Evolutionary conservation across 2,113 vertebrate genomes (phyloP), one percentile per base, ranked within the genome.

Genomic region (Raphicerus campestris): DNA sequence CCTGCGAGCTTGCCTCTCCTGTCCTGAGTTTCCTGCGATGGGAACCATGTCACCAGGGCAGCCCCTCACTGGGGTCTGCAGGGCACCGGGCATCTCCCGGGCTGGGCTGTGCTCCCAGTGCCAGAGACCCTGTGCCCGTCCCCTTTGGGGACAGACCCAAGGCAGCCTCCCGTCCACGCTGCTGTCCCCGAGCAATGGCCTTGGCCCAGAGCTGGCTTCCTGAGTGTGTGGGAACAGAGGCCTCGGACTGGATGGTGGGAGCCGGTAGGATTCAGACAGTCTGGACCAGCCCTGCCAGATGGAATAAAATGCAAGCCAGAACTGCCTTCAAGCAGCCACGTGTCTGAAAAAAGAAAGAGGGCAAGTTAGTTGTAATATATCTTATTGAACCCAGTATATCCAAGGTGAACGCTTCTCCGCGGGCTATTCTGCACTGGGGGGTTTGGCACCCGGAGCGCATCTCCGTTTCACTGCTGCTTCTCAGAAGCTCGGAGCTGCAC

Each of bases 1-100:
- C 85, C 75, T 45, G 93, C 82, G 89, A 91, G 45, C 9, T 63
- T 10, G 88, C 88, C 87, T 93, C 35, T 87, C 55, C 80, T 77
- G 84, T 70, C 89, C 51, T 95, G 86, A 94, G 86, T 7, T 13
- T 49, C 82, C 82, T 60, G 32, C 24, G 30, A 0, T 6, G 42
- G 60, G 78, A 77, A 28, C 83, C 77, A 70, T 19, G 87, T 70
- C 53, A 39, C 75, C 28, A 3, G n/a, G 56, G 3, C 53, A 9
- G 56, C 35, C 83, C 49, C 86, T 87, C 11, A 35, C 87, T 73
- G 20, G 28, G 82, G 86, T 16, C 61, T 77, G 70, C 45, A 15
- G 32, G 35, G 7, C 32, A 26, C 58, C 28, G 42, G 56, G 24
- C 49, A 24, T 60, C 24, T 26, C 26, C 49, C 1, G 0, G 20